Evolutionary conservation across 2,113 vertebrate species (phyloP).

Genomic region (Erpornis zantholeuca): DNA sequence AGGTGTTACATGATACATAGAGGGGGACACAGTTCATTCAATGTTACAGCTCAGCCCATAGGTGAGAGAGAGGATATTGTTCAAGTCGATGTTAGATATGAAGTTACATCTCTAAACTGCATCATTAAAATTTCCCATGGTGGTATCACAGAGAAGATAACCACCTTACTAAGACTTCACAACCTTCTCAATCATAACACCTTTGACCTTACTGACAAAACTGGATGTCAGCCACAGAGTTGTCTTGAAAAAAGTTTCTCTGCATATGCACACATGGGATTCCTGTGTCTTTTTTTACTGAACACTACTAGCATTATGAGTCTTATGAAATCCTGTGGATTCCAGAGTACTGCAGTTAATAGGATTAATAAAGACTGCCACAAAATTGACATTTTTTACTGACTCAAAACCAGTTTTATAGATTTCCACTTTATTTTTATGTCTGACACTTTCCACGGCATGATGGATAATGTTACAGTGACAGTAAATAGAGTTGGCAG

Average conservation of each 20-base stretch:
- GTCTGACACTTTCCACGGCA: background rate
- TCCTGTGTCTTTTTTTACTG: background rate
- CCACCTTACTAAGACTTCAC: background rate
- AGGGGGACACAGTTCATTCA: background rate
- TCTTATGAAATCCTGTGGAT: background rate
- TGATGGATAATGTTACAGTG: constrained; percentile 17
- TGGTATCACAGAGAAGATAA: background rate
- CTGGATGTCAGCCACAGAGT: background rate
- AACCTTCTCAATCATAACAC: background rate
- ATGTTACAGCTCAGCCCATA: background rate
- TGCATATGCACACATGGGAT: background rate
- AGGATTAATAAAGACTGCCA: constrained; percentile 28
- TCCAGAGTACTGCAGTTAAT: background rate
- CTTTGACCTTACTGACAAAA: background rate
- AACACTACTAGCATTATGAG: background rate
- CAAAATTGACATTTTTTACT: background rate
- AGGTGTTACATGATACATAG: background rate
- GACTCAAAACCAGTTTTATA: constrained; percentile 17
- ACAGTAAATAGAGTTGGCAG: background rate
- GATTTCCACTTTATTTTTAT: constrained; percentile 54
- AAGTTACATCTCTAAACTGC: background rate
- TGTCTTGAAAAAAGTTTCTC: background rate
- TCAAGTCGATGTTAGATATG: background rate
- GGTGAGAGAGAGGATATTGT: background rate
- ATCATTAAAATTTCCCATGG: background rate